Evolutionary conservation across 2,797 vertebrate genomes (phyloP).

Genomic region (Coracias cyanogaster): DNA sequence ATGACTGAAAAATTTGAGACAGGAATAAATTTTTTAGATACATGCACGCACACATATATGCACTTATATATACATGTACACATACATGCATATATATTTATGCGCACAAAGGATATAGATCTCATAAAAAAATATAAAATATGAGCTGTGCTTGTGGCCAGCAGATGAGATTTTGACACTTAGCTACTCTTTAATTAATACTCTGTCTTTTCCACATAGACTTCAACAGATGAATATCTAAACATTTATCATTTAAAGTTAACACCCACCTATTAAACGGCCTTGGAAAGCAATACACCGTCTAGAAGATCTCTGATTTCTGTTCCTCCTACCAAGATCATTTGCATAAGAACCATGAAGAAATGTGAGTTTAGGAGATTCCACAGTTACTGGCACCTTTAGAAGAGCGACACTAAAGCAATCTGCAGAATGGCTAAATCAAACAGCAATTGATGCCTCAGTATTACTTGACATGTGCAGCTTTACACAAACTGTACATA

Average conservation of each 20-base stretch:
- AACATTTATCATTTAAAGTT: neutral
- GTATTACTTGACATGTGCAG: neutral
- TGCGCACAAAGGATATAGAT: neutral
- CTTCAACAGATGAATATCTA: neutral
- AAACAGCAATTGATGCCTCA: neutral
- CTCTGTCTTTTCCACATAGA: neutral
- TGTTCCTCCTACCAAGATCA: neutral
- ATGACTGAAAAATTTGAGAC: neutral
- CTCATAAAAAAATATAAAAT: neutral
- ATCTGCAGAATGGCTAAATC: neutral
- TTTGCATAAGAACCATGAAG: neutral
- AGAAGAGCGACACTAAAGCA: neutral
- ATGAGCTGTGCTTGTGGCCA: neutral
- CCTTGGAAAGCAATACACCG: neutral
- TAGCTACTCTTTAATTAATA: neutral
- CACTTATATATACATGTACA: neutral
- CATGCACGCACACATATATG: neutral
- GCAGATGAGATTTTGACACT: neutral
- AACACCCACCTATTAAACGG: neutral
- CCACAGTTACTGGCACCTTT: neutral
- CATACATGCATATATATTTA: no score
- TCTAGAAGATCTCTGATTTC: neutral
- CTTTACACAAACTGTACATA: neutral
- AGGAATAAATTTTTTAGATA: neutral
- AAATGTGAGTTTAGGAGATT: neutral